phyloP scores from a whole-genome alignment of 2,113 vertebrate genomes.

The Nanorana parkeri region DNA sequence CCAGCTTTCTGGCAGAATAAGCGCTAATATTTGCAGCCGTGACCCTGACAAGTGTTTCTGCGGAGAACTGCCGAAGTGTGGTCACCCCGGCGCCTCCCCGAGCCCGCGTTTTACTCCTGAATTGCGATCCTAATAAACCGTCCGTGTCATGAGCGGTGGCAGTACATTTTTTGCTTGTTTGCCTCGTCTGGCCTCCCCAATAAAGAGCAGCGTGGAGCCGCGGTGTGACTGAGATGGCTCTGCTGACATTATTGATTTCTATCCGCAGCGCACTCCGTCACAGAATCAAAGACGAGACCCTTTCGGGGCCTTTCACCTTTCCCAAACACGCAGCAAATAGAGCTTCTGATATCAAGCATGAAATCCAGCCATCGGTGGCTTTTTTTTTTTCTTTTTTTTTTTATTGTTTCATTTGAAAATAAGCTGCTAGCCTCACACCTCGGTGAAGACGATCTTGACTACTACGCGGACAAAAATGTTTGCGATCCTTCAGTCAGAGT shows the following conservation, averaged over 20 bases:
- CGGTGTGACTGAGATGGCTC: constrained; percentile 76
- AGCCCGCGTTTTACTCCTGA: constrained; percentile 70
- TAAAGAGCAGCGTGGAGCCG: constrained; percentile 77
- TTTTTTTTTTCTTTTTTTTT: neutral
- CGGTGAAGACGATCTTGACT: neutral
- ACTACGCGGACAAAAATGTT: too few species aligned
- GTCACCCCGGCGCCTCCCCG: constrained; percentile 76
- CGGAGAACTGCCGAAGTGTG: constrained; percentile 76
- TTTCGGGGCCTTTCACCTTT: constrained; percentile 97
- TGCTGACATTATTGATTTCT: constrained; percentile 96
- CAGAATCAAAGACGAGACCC: constrained; percentile 98
- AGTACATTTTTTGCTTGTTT: constrained; percentile 94
- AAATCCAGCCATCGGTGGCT: constrained; percentile 59
- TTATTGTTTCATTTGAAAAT: constrained; percentile 61
- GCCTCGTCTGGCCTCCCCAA: constrained; percentile 86
- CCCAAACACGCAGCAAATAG: constrained; percentile 89
- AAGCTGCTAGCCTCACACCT: constrained; percentile 65
- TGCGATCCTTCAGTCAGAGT: too few species aligned
- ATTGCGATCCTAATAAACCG: constrained; percentile 90
- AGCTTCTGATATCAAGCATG: constrained; percentile 79
- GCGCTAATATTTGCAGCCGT: constrained; percentile 87
- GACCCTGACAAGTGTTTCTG: constrained; percentile 93
- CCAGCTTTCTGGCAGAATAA: constrained; percentile 91
- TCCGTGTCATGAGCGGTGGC: constrained; percentile 91
- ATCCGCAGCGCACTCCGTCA: constrained; percentile 96